Evolutionary conservation across 1,140 invertebrate genomes (phyloP), one percentile per base, ranked within the genome.

Genomic region (Tetramorium parvispinum): DNA sequence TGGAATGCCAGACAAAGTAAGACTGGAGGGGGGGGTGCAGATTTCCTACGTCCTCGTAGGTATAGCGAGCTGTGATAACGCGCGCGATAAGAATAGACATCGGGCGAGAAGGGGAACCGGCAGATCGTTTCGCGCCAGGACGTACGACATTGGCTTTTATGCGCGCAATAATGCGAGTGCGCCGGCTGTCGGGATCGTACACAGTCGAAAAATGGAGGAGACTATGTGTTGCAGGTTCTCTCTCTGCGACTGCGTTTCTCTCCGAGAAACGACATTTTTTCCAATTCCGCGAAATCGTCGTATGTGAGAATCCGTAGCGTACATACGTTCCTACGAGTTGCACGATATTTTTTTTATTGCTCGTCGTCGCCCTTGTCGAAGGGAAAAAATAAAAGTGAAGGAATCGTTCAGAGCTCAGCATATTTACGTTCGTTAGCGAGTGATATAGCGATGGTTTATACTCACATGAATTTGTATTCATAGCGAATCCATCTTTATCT

Each of bases 91-190:
- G 10, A 46, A 24, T 59, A 40, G 27, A 61, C 57, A 81, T 21
- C 24, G 37, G 43, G 53, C 3, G 40, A n/a, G 70, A 40, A 24
- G 13, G 13, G 18, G 65, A 11, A 43, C 51, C 59, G 43, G 21
- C 24, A 43, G 57, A 59, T 40, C 83, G 43, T 90, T 89, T 77
- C 78, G 65, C 53, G 43, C 59, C 66, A n/a, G 70, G 89, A 90
- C 79, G 68, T 90, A 87, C 87, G 87, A 91, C 82, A 88, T 89
- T 89, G 89, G 76, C 88, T 91, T 92, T 92, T 92, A 91, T 89
- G 86, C 81, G 65, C 18, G 86, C 79, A 89, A 91, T 91, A 91
- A 91, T 86, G 87, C 86, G 85, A 86, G 82, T 77, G 89, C 88
- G 61, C 86, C 89, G 89, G 85, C 85, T 91, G 88, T 87, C 66